phyloP scores from a whole-genome alignment of 1,140 invertebrate genomes.

The Thalassaphorura encarpata region DNA sequence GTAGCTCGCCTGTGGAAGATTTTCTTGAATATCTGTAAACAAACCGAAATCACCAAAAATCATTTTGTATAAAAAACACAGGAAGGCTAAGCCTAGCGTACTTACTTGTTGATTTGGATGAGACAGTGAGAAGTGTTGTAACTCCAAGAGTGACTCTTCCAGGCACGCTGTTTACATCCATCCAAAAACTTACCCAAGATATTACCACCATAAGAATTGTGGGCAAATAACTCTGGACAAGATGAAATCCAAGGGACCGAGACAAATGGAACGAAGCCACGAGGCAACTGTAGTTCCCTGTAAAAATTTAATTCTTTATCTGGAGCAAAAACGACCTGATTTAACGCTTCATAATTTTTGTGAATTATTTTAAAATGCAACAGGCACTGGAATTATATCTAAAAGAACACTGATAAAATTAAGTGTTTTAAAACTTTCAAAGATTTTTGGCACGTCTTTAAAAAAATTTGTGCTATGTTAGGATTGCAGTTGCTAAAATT shows the following conservation, averaged over 20 bases:
- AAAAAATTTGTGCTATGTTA: no score
- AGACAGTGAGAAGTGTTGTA: constrained; percentile 49
- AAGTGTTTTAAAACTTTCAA: not conserved
- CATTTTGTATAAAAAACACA: not conserved
- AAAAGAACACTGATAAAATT: constrained; percentile 9
- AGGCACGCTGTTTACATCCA: constrained; percentile 44
- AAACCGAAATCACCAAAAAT: not conserved
- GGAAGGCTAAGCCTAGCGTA: not conserved
- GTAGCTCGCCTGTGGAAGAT: constrained; percentile 44
- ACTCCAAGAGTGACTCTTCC: constrained; percentile 51
- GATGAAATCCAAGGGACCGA: constrained; percentile 49
- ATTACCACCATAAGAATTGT: constrained; percentile 38
- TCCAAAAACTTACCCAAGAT: constrained; percentile 4
- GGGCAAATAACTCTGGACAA: constrained; percentile 48
- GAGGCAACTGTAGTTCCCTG: constrained; percentile 53
- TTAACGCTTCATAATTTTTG: no score
- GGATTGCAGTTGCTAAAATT: no score
- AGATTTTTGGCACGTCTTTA: no score
- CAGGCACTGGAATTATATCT: constrained; percentile 40
- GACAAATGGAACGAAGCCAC: constrained; percentile 45
- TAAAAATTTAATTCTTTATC: no score
- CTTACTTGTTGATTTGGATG: constrained; percentile 44
- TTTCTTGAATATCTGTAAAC: constrained; percentile 42
- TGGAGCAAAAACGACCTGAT: no score
- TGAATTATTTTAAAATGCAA: no score